These are phyloP conservation scores for Sebastes iracundus DNA, from an alignment of 2,797 vertebrate genomes.

Conservation along the genomic window DNA sequence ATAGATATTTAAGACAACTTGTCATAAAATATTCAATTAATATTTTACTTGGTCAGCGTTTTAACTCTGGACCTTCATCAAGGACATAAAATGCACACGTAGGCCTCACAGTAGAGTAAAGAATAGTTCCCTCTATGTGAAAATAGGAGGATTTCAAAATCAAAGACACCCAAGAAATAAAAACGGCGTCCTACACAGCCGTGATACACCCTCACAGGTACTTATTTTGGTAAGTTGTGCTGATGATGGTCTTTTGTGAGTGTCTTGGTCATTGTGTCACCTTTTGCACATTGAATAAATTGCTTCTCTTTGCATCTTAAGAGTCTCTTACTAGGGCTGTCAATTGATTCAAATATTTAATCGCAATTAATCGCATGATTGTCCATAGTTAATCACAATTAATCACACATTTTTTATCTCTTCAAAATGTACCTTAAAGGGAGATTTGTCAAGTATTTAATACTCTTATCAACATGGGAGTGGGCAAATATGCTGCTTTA, in stretches of 20 bases:
- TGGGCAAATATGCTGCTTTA: too few relatives aligned
- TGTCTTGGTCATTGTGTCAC: too few relatives aligned
- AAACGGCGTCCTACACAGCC: accelerated
- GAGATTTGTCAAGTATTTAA: too few relatives aligned
- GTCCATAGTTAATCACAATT: too few relatives aligned
- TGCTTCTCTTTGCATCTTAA: not conserved
- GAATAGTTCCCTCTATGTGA: not conserved
- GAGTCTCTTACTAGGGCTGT: not conserved
- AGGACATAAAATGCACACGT: not conserved
- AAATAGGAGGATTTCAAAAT: not conserved
- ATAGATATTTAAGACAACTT: not conserved
- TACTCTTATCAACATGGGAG: too few relatives aligned
- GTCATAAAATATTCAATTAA: not conserved
- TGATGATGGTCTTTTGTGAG: accelerated
- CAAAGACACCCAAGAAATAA: not conserved
- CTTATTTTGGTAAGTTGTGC: not conserved
- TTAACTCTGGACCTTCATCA: not conserved
- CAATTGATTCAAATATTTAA: too few relatives aligned
- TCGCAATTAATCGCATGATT: too few relatives aligned
- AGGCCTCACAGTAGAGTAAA: not conserved
- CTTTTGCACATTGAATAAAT: not conserved
- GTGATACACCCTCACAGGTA: not conserved
- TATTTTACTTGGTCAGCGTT: not conserved
- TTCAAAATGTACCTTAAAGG: too few relatives aligned
- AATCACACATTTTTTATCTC: too few relatives aligned